A percentile compares a stretch with the other conserved stretches of the same genome.
Evolutionary conservation across 2,888 invertebrate species (phyloP).

Genomic region (Gymnosoma rotundatum): DNA sequence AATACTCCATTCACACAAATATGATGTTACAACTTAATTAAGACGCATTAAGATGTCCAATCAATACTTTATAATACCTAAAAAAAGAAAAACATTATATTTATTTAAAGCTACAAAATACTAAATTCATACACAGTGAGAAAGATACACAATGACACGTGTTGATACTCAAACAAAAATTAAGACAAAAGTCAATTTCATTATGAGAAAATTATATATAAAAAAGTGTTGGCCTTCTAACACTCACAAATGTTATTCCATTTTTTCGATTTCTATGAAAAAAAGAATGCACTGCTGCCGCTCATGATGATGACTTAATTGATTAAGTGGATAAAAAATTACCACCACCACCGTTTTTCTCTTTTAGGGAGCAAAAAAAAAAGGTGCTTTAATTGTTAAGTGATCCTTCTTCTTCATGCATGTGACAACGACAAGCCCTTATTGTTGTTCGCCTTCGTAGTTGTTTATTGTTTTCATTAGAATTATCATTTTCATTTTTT

Average conservation of each 20-base stretch:
- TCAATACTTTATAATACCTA: conserved; percentile 24
- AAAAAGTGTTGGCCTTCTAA: conserved; percentile 29
- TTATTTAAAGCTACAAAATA: conserved; percentile 1
- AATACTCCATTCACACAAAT: conserved; percentile 65
- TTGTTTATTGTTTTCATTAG: conserved; percentile 55
- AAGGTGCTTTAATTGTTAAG: conserved; percentile 52
- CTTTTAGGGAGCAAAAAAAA: conserved; percentile 15
- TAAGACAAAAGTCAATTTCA: conserved; percentile 28
- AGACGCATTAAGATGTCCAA: conserved; percentile 57
- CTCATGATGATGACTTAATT: conserved; percentile 77
- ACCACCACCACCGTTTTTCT: conserved; percentile 70
- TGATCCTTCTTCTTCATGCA: conserved; percentile 51
- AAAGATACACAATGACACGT: conserved; percentile 73
- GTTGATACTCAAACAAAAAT: conserved; percentile 70
- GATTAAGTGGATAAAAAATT: conserved; percentile 80
- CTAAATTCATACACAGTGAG: conserved; percentile 56
- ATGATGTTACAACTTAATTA: conserved; percentile 70
- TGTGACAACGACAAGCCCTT: conserved; percentile 65
- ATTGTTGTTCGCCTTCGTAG: conserved; percentile 17
- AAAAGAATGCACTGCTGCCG: background rate
- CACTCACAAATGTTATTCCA: background rate
- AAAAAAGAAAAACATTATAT: conserved; percentile 13
- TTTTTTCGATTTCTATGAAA: background rate
- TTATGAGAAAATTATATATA: conserved; percentile 14
- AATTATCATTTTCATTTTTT: conserved; percentile 63